phyloP scores from a whole-genome alignment of 2,113 vertebrate species.

The Tachysurus vachellii region DNA sequence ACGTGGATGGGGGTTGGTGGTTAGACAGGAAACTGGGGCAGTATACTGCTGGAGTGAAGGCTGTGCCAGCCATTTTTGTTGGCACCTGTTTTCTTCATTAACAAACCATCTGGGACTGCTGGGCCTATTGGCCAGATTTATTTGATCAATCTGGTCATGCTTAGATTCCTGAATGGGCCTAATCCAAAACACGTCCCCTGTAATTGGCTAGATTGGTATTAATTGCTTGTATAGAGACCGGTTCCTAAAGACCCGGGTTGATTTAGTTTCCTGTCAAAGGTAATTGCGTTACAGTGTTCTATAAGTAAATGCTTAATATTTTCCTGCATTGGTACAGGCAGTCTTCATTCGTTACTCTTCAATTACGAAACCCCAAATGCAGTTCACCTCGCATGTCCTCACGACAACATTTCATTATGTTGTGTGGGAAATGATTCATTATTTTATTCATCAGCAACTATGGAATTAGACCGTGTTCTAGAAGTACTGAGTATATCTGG shows the following conservation, averaged over 20 bases:
- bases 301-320: constrained; percentile 37
- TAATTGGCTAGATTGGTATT: constrained; percentile 56
- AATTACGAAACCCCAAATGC: constrained; percentile 15
- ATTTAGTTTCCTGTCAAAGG: constrained; percentile 39
- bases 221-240: constrained; percentile 52
- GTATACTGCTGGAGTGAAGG: constrained; percentile 1
- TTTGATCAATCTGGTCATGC: constrained; percentile 49
- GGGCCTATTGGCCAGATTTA: constrained; percentile 34
- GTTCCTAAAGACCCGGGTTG: constrained; percentile 33
- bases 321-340: constrained; percentile 18
- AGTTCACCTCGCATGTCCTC: constrained; percentile 13
- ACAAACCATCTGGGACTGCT: constrained; percentile 46
- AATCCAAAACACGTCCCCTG: constrained; percentile 35
- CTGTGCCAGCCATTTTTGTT: constrained; percentile 45
- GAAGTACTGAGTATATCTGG: neutral
- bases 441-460: neutral
- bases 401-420: constrained; percentile 2
- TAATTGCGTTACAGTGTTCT: constrained; percentile 43
- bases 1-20: neutral
- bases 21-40: constrained; percentile 20
- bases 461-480: neutral
- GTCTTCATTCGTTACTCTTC: constrained; percentile 24
- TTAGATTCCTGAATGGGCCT: constrained; percentile 46
- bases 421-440: neutral
- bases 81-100: constrained; percentile 53